Conservation (phyloP, 1,140 invertebrate genomes). For the Eulimnadia texana region DNA sequence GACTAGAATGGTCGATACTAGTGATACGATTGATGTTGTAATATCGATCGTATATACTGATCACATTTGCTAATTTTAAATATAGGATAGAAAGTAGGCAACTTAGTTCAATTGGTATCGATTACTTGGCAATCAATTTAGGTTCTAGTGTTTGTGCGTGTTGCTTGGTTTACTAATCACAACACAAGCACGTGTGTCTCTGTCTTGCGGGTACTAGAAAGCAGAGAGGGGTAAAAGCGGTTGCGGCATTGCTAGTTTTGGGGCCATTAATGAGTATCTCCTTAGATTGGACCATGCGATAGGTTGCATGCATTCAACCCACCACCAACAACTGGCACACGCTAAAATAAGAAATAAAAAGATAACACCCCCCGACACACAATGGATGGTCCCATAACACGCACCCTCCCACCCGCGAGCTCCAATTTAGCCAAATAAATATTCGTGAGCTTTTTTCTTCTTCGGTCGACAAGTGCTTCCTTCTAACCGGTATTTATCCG, state of each 20-base stretch:
- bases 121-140: neutral
- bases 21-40: too few species aligned
- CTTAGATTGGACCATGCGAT: neutral
- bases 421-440: neutral
- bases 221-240: neutral
- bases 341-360: neutral
- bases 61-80: too few species aligned
- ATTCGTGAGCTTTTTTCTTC: neutral
- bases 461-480: neutral
- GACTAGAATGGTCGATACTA: too few species aligned
- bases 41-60: too few species aligned
- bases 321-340: too few species aligned
- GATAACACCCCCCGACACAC: neutral
- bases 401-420: neutral
- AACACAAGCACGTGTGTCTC: neutral
- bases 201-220: neutral
- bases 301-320: neutral
- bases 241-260: neutral
- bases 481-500: neutral
- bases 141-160: too few species aligned
- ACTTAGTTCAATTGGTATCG: neutral
- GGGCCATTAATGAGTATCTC: neutral
- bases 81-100: neutral
- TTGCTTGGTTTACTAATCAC: neutral
- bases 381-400: neutral